Base-by-base conservation (phyloP, 2,113 vertebrate species). In the Rattus norvegicus region DNA sequence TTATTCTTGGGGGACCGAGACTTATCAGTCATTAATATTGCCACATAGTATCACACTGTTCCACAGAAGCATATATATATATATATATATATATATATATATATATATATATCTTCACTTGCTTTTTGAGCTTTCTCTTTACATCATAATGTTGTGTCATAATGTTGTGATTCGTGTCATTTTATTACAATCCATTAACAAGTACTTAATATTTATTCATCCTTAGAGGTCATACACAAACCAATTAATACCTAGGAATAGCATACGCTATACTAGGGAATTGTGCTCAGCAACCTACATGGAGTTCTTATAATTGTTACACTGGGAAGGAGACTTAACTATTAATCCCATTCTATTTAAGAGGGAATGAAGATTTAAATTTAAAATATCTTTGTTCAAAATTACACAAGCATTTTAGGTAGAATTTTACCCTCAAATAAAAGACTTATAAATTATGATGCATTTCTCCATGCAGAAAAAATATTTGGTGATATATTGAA, bases 1-100 rank as follows among this genome's bases (percentile, higher is more conserved):
- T 28, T 76, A 52, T 49, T 33, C 67, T 73, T 75, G 59, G 69
- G 91, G 96, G 95, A 97, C 63, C 89, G 92, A 97, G 90, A 33
- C 39, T 87, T 20, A 19, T 67, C 2, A n/a, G 9, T 47, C 67
- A 88, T 85, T 54, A 59, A 1, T 49, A 4, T 8, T 80, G 22
- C 2, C 39, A 9, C 22, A 1, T 22, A 76, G 8, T 28, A 10
- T 20, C 5, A 54, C 17, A 26, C 0, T 69, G 19, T 1, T 24
- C 47, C 2, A 24, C 28, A 22, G 61, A 47, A 43, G 24, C 4
- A 59, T 6, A 54, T 54, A 54, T 11, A 54, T 9, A 7, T 61
- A 19, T 91, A 84, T 36, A 22, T 14, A 49, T 6, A 13, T 84
- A 52, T 0, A 54, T 54, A 54, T 11, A 54, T 9, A 7, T 61